Evolutionary conservation across 2,113 vertebrate genomes (phyloP), one percentile per base, ranked within the genome.

Genomic region (Lepus timidus): DNA sequence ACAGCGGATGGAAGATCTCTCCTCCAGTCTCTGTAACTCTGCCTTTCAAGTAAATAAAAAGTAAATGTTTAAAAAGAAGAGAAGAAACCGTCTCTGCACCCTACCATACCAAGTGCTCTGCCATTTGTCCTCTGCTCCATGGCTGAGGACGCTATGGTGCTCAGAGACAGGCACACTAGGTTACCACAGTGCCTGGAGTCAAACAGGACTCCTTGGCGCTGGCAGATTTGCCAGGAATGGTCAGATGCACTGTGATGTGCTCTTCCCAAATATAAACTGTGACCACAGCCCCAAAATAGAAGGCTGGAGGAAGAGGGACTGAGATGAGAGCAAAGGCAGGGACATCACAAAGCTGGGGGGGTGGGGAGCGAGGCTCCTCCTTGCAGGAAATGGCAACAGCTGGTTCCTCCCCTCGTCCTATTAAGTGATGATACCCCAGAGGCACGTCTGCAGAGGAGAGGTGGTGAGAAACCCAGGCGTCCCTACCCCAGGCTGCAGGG

Each of bases 261-360:
- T 92, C 83, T 49, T 96, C 93, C 97, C 97, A 97, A 97, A 97
- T 97, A 97, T 96, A 97, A 97, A 97, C 97, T 96, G 94, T 97
- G 97, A 97, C 97, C 97, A 96, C 97, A 97, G 93, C 92, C 96
- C 91, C 90, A 95, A 86, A 97, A 97, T 97, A 97, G 97, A 97
- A 97, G 82, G 83, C 73, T 80, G 75, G 94, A 97, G 95, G 85
- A 96, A 97, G 85, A 95, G 95, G 75, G 95, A 93, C 90, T 94
- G 93, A 96, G 92, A 97, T 95, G 85, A 96, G 87, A 78, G 33
- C 75, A 95, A 90, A 78, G 93, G 33, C 88, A 96, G 84, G 85
- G 68, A 95, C 80, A 79, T 78, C 85, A 93, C 81, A 85, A 75
- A 71, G 29, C 68, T 27, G 58, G 27, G 36, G 31, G 44, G 36